A percentile compares a stretch with the other conserved stretches of the same genome.
These are phyloP conservation scores for Zosterops hypoxanthus DNA, from an alignment of 2,113 vertebrate species.

Conservation along the genomic window DNA sequence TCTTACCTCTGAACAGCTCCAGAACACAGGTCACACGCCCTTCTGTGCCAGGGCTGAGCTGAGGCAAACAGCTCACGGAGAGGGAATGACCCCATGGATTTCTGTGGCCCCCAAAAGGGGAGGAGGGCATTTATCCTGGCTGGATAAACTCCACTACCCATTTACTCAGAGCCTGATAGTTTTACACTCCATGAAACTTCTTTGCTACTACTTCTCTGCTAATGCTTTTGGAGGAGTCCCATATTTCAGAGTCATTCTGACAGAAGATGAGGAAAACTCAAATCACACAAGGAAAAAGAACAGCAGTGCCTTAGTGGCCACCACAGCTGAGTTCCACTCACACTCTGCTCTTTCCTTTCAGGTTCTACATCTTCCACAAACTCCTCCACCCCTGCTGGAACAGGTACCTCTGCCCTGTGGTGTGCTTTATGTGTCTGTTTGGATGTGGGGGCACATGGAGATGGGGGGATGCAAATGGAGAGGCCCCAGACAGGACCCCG, in stretches of 20 bases:
- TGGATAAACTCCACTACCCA: neutral
- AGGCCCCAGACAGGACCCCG: neutral
- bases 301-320: rapidly evolving
- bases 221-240: neutral
- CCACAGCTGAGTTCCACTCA: neutral
- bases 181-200: neutral
- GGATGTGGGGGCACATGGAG: neutral
- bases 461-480: neutral
- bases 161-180: neutral
- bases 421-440: neutral
- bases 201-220: neutral
- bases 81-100: neutral
- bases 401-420: neutral
- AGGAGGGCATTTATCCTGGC: neutral
- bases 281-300: neutral
- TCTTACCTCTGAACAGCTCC: neutral
- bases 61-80: rapidly evolving
- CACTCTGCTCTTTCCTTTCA: neutral
- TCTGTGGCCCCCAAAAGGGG: neutral
- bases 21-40: neutral
- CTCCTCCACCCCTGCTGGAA: neutral
- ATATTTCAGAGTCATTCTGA: neutral
- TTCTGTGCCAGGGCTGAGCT: neutral
- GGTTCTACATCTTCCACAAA: neutral
- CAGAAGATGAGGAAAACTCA: neutral